Evolutionary conservation across 2,113 vertebrate genomes (phyloP).

Genomic region (Turdus rufiventris): DNA sequence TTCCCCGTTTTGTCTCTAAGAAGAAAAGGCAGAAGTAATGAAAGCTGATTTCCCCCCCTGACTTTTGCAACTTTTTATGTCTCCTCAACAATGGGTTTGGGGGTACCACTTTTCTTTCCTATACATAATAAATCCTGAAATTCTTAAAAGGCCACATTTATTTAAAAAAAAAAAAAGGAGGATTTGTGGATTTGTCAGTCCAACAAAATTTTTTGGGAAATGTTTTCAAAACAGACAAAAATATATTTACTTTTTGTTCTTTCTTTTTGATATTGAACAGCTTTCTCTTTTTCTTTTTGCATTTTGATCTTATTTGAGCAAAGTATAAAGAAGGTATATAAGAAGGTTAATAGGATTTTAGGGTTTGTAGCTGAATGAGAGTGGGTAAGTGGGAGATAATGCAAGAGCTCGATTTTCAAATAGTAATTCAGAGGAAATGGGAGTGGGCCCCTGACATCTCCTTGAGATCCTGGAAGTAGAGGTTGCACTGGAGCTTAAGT

Average conservation of each 20-base stretch:
- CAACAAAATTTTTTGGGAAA: not conserved
- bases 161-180: not conserved
- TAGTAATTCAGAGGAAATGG: not conserved
- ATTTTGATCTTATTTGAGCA: not conserved
- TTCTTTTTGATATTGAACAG: not conserved
- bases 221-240: not conserved
- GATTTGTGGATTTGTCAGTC: not conserved
- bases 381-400: not conserved
- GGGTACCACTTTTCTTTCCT: not conserved
- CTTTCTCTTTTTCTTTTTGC: not conserved
- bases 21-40: not conserved
- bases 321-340: not conserved
- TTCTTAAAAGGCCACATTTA: not conserved
- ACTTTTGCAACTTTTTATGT: not conserved
- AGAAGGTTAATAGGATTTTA: not conserved
- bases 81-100: not conserved
- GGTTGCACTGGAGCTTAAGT: not conserved
- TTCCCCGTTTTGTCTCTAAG: not conserved
- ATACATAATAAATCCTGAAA: not conserved
- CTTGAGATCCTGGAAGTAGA: not conserved
- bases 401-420: not conserved
- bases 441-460: not conserved
- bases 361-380: not conserved
- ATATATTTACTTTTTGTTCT: not conserved
- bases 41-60: not conserved